These are phyloP conservation scores for Lindbergichthys nudifrons DNA, from an alignment of 2,797 vertebrate species.

Conservation along the genomic window DNA sequence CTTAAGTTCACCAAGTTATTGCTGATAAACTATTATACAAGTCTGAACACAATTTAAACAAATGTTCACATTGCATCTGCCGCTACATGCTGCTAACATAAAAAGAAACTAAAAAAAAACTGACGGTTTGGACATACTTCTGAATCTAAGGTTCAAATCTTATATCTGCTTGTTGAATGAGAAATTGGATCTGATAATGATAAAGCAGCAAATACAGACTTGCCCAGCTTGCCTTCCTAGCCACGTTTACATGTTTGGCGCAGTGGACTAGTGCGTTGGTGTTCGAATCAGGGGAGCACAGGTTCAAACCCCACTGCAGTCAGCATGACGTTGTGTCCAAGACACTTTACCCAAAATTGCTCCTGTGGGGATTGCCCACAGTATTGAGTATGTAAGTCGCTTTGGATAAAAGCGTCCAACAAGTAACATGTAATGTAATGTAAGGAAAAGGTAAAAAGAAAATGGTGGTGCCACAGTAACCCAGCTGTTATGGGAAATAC, in stretches of 20 bases:
- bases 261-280: too few species aligned
- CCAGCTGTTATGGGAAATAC: background rate
- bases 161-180: background rate
- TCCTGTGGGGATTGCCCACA: too few species aligned
- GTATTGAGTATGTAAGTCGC: too few species aligned
- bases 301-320: too few species aligned
- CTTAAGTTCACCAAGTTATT: conserved; percentile 21
- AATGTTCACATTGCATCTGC: background rate
- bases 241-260: background rate
- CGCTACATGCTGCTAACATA: background rate
- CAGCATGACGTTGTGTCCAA: too few species aligned
- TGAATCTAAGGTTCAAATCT: background rate
- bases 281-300: too few species aligned
- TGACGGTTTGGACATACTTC: background rate
- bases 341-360: too few species aligned
- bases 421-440: too few species aligned
- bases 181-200: background rate
- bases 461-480: conserved; percentile 1
- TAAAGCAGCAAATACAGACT: background rate
- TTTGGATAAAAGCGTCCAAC: too few species aligned
- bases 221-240: background rate
- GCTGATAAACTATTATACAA: background rate
- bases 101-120: background rate
- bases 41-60: background rate
- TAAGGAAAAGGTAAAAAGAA: background rate